Conservation (phyloP, 2,113 vertebrate species). For the Pygoscelis adeliae region DNA sequence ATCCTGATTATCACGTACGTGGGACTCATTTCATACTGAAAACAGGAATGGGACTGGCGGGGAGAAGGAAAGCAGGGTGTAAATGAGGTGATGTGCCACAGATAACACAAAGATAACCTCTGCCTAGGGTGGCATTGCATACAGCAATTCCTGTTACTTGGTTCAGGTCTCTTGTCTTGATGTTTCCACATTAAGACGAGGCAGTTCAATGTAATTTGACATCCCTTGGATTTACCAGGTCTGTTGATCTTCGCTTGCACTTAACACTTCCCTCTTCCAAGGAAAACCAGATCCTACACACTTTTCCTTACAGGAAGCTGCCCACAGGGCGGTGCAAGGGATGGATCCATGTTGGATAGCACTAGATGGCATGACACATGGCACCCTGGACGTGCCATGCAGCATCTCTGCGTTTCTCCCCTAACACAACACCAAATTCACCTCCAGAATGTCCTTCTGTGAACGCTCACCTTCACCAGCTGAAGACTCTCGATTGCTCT, state of each 20-base stretch:
- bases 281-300: too few species aligned
- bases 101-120: neutral
- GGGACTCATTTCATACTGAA: neutral
- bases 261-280: neutral
- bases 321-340: neutral
- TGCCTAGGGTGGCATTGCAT: fast-evolving
- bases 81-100: neutral
- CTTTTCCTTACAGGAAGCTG: neutral
- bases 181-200: neutral
- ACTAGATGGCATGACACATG: fast-evolving
- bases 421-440: neutral
- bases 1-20: too few species aligned
- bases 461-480: neutral
- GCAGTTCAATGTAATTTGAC: neutral
- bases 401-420: neutral
- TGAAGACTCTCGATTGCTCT: neutral
- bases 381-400: neutral
- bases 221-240: neutral
- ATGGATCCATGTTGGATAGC: neutral
- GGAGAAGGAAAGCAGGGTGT: neutral
- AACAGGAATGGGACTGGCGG: fast-evolving
- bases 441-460: neutral
- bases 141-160: neutral
- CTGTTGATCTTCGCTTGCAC: neutral
- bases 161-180: neutral